These are phyloP conservation scores for Globodera ellingtonae DNA, from an alignment of 1,140 invertebrate genomes.

Conservation along the genomic window DNA sequence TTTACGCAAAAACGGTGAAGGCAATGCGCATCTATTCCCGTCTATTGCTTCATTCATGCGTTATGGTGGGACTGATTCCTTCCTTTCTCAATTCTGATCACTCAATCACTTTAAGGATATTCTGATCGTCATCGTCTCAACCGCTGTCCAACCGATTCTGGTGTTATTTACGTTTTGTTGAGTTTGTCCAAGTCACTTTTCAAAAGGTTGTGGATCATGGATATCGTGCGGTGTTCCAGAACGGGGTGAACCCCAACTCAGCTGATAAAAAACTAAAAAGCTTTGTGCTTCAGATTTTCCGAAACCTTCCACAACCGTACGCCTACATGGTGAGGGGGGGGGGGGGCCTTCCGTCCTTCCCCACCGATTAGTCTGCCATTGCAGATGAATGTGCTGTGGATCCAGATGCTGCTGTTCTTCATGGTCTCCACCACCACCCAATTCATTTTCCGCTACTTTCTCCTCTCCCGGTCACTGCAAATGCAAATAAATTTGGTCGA, in stretches of 20 bases:
- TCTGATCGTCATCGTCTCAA: conserved; percentile 24
- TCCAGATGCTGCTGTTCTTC: conserved; percentile 29
- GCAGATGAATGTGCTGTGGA: conserved; percentile 29
- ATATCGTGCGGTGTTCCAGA: conserved; percentile 24
- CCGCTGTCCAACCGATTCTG: conserved; percentile 23
- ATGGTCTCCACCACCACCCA: conserved; percentile 25
- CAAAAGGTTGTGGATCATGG: conserved; percentile 25
- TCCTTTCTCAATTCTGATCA: background rate
- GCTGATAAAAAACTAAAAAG: background rate
- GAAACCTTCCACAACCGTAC: conserved; percentile 29
- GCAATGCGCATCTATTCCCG: conserved; percentile 26
- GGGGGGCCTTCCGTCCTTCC: background rate
- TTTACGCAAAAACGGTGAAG: conserved; percentile 23
- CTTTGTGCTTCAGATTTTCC: conserved; percentile 9
- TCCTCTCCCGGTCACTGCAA: conserved; percentile 9
- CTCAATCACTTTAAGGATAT: conserved; percentile 10
- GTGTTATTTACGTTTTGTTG: background rate
- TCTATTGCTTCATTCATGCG: conserved; percentile 25
- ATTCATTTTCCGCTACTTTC: conserved; percentile 30
- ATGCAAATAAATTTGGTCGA: background rate
- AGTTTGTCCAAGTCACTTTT: background rate
- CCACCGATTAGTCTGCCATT: background rate
- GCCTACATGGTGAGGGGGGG: conserved; percentile 21
- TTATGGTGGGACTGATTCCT: conserved; percentile 7
- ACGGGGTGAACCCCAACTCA: conserved; percentile 1